Evolutionary conservation across 2,797 vertebrate species (phyloP).

Genomic region (Lacerta agilis): DNA sequence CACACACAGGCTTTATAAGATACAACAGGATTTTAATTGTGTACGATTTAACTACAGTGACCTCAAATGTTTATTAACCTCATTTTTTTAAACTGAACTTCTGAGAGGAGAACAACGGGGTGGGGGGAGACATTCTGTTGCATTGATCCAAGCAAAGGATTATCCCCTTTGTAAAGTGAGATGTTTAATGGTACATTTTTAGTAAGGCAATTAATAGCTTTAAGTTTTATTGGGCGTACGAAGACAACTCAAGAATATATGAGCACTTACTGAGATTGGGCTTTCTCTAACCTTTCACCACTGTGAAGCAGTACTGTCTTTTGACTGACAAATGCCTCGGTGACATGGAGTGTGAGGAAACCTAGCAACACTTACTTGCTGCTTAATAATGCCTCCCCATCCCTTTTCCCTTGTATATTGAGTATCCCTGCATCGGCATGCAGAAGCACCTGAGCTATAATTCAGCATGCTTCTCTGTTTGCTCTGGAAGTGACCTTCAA

Average conservation of each 20-base stretch:
- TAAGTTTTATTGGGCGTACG: fast-evolving
- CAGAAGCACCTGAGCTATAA: neutral
- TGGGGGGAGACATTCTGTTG: neutral
- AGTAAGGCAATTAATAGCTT: neutral
- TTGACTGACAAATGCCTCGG: neutral
- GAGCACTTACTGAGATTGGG: slow-evolving; percentile 3
- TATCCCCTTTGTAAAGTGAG: neutral
- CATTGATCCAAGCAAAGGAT: neutral
- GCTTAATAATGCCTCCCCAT: neutral
- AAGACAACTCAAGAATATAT: neutral
- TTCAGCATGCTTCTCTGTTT: neutral
- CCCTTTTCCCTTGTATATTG: neutral
- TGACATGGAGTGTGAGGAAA: neutral
- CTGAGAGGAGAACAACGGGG: neutral
- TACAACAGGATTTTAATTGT: neutral
- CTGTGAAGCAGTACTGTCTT: neutral
- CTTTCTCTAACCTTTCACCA: neutral
- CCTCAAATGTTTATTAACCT: fast-evolving
- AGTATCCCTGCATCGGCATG: neutral
- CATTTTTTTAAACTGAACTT: neutral
- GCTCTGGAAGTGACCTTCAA: neutral
- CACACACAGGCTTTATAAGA: neutral
- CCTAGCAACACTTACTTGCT: neutral
- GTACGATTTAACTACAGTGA: neutral
- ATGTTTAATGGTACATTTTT: neutral